A percentile compares a stretch with the other conserved stretches of the same genome.
These are phyloP conservation scores for Calcarius lapponicus DNA, from an alignment of 2,797 vertebrate species.

Conservation along the genomic window DNA sequence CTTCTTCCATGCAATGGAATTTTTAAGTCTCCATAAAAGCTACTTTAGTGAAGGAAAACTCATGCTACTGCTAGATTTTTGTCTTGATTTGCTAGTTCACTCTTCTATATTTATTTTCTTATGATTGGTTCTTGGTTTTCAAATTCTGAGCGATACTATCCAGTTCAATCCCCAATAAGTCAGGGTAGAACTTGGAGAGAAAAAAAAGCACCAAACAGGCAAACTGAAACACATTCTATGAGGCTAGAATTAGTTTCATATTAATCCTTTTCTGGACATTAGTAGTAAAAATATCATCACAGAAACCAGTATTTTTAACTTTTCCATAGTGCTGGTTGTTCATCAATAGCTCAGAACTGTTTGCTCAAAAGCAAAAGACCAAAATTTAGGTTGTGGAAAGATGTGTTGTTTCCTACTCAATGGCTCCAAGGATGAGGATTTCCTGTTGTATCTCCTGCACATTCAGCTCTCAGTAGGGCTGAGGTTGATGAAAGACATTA, in stretches of 20 bases:
- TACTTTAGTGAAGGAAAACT: neutral
- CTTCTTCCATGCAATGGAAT: neutral
- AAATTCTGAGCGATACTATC: neutral
- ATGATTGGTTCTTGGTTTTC: neutral
- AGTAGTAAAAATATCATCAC: neutral
- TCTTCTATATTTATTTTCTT: neutral
- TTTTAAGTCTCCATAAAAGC: neutral
- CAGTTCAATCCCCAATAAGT: neutral
- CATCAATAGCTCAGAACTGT: neutral
- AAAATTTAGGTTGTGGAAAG: neutral
- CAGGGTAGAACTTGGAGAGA: neutral
- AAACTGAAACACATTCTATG: neutral
- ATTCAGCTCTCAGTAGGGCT: neutral
- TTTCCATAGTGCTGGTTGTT: neutral
- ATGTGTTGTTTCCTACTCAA: neutral
- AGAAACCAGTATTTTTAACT: neutral
- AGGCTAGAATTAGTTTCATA: neutral
- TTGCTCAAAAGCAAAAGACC: neutral
- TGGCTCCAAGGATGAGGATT: neutral
- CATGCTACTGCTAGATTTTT: neutral
- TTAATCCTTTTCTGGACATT: neutral
- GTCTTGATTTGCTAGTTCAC: neutral
- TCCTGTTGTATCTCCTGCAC: neutral
- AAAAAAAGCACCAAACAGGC: fast-evolving
- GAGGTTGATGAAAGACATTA: neutral